Conservation (phyloP, 2,113 vertebrate species). For the Nothobranchius kuhntae region DNA sequence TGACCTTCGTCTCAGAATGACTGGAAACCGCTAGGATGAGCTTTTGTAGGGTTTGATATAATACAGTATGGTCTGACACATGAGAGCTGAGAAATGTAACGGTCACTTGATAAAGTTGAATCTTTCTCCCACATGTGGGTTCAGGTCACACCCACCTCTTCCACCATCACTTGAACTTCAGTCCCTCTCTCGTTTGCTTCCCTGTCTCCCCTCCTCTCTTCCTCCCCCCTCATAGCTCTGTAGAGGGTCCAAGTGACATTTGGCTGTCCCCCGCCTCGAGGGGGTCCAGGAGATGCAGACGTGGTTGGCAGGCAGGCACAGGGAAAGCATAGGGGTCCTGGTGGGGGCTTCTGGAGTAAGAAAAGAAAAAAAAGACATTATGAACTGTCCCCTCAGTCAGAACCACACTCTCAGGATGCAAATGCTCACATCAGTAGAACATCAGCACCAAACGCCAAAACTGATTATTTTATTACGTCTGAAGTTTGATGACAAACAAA, state of each 20-base stretch:
- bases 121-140: too few relatives aligned
- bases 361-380: slow-evolving; percentile 62
- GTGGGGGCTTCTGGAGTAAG: slow-evolving; percentile 70
- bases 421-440: slow-evolving; percentile 34
- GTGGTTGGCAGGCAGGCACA: slow-evolving; percentile 73
- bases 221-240: slow-evolving; percentile 60
- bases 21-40: too few relatives aligned
- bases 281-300: slow-evolving; percentile 75
- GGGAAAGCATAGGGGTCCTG: slow-evolving; percentile 71
- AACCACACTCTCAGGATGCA: slow-evolving; percentile 45
- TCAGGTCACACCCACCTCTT: too few relatives aligned
- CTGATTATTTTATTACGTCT: too few relatives aligned
- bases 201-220: not conserved
- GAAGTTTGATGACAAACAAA: too few relatives aligned
- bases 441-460: not conserved
- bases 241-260: slow-evolving; percentile 78
- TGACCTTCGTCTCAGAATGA: too few relatives aligned
- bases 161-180: slow-evolving; percentile 5
- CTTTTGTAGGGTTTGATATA: too few relatives aligned
- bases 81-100: too few relatives aligned
- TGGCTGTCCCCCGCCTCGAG: slow-evolving; percentile 70
- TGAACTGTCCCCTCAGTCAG: slow-evolving; percentile 50
- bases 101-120: too few relatives aligned
- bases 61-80: too few relatives aligned
- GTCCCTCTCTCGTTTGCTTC: slow-evolving; percentile 11